phyloP scores from a whole-genome alignment of 1,140 invertebrate species.

The Lepidurus packardi region DNA sequence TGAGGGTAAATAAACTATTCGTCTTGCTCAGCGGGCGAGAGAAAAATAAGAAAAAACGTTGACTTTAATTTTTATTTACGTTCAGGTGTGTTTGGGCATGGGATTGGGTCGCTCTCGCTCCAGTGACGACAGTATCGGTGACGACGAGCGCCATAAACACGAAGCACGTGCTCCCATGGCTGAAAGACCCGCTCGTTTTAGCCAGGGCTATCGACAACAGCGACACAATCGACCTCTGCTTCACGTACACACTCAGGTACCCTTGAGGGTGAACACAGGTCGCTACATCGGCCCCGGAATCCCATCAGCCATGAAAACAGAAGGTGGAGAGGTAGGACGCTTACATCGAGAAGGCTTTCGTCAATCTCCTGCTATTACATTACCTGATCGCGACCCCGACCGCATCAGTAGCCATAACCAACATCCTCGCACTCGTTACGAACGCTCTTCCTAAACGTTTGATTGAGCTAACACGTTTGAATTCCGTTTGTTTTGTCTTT shows the following conservation, averaged over 20 bases:
- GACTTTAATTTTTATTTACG: no score
- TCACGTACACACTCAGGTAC: neutral
- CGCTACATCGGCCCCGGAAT: neutral
- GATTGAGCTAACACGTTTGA: neutral
- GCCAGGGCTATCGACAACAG: neutral
- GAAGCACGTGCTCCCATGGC: neutral
- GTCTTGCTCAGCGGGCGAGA: neutral
- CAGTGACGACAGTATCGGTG: slow-evolving; percentile 35
- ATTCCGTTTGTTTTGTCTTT: neutral
- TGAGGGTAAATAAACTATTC: slow-evolving; percentile 29
- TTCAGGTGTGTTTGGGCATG: slow-evolving; percentile 34
- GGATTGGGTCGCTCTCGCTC: slow-evolving; percentile 24
- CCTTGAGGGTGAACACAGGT: neutral
- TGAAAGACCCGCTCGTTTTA: neutral
- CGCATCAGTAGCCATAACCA: neutral
- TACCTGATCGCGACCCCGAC: neutral
- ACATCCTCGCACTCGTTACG: neutral
- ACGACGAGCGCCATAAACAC: slow-evolving; percentile 34
- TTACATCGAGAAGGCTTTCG: neutral
- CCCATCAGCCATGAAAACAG: neutral
- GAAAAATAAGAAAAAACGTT: neutral
- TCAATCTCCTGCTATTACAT: neutral
- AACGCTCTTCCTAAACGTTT: neutral
- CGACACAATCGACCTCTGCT: neutral
- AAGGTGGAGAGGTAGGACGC: neutral